phyloP scores from a whole-genome alignment of 2,113 vertebrate genomes.

The Paralichthys olivaceus region DNA sequence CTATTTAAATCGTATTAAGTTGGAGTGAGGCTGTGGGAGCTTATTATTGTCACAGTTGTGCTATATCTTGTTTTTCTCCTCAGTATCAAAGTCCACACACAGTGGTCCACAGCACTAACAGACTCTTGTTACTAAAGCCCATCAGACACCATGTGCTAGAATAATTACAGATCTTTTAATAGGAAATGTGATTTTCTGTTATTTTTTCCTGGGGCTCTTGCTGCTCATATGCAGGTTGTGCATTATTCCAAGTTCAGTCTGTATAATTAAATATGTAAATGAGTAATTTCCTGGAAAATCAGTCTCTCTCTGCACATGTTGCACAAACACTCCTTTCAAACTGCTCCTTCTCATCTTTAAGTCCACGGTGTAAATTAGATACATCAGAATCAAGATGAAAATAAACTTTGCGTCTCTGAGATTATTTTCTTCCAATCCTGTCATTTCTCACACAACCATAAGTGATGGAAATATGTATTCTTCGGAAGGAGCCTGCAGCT shows the following conservation, averaged over 20 bases:
- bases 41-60: conserved; percentile 14
- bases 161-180: conserved; percentile 23
- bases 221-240: conserved; percentile 13
- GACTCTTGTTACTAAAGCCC: conserved; percentile 3
- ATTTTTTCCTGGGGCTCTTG: conserved; percentile 29
- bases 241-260: conserved; percentile 30
- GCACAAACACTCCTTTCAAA: neutral
- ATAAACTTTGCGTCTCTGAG: conserved; percentile 1
- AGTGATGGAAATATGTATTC: conserved; percentile 57
- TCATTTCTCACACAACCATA: conserved; percentile 43
- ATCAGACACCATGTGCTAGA: conserved; percentile 29
- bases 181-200: conserved; percentile 23
- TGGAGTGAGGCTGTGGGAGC: neutral
- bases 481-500: conserved; percentile 44
- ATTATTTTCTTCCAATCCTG: conserved; percentile 27
- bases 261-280: conserved; percentile 46
- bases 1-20: conserved; percentile 10
- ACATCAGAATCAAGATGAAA: conserved; percentile 25
- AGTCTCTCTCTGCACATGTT: neutral
- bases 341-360: neutral
- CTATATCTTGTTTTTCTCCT: conserved; percentile 1
- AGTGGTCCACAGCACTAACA: neutral
- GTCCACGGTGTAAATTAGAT: conserved; percentile 1
- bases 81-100: neutral
- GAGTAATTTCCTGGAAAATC: neutral